Evolutionary conservation across 2,113 vertebrate genomes (phyloP).

Genomic region (Sisor rabdophorus): DNA sequence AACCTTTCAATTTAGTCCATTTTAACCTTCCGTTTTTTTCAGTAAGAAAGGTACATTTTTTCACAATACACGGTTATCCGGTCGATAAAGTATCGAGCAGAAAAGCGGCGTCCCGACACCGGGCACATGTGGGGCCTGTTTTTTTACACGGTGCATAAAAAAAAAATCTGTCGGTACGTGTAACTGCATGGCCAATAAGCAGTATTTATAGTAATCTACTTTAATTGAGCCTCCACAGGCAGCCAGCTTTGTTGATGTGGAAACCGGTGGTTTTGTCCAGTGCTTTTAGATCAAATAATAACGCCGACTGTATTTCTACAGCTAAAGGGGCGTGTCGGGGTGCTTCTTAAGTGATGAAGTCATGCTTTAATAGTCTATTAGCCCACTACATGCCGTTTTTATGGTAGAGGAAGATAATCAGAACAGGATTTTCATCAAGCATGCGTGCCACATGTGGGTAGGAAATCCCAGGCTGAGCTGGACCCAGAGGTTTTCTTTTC

Average conservation of each 20-base stretch:
- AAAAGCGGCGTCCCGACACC: slow-evolving; percentile 3
- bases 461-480: slow-evolving; percentile 39
- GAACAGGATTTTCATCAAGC: slow-evolving; percentile 39
- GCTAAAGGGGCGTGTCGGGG: slow-evolving; percentile 23
- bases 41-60: slow-evolving; percentile 56
- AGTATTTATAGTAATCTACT: slow-evolving; percentile 27
- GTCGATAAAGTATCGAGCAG: slow-evolving; percentile 48
- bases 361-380: slow-evolving; percentile 42
- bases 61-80: slow-evolving; percentile 52
- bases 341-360: slow-evolving; percentile 41
- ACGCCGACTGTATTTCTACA: slow-evolving; percentile 26
- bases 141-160: neutral
- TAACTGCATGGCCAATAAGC: slow-evolving; percentile 30
- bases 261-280: slow-evolving; percentile 10
- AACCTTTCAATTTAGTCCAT: too few relatives aligned
- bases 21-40: neutral
- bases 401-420: slow-evolving; percentile 39
- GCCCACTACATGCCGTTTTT: slow-evolving; percentile 25
- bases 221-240: slow-evolving; percentile 23
- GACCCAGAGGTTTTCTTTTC: neutral
- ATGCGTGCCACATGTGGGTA: slow-evolving; percentile 46
- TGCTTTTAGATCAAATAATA: slow-evolving; percentile 34
- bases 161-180: slow-evolving; percentile 7
- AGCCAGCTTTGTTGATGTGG: neutral
- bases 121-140: slow-evolving; percentile 10